Base-by-base conservation (phyloP, 2,888 invertebrate genomes). In the Hofmannophila pseudospretella region DNA sequence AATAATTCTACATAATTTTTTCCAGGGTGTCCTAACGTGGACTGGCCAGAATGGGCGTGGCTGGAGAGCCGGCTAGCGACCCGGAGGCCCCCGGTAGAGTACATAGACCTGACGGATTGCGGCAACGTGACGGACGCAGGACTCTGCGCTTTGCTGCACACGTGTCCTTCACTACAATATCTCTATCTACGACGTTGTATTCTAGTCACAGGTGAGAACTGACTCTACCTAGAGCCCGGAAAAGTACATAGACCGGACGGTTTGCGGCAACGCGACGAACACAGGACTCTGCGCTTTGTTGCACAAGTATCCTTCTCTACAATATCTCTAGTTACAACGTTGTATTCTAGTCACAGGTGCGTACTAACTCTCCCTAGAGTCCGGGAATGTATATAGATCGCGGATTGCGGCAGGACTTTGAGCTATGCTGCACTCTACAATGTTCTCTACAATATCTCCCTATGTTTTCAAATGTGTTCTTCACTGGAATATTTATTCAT, bases 81-180 rank as follows among this genome's bases (percentile, higher is more conserved):
- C 0, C 76, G 92, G 38, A 82, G 92, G 34, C 89, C 96, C 8
- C 90, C 94, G 29, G 88, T 97, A 29, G 96, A 96, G 69, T 95
- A 94, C 73, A 88, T 97, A 49, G 97, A 97, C 81, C 89, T 97
- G 55, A 96, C 96, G 3, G 97, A 97, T 75, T 97, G 97, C 66
- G 90, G 91, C 39, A 90, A 91, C 10, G 89, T 97, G 27, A 94
- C 95, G 44, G 97, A 97, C 72, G 90, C 92, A 14, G 96, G 96
- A 0, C 89, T 97, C 8, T 91, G 94, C 54, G 90, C 94, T 29
- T 91, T 96, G 34, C 93, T 97, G 7, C 91, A 94, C 47, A 95
- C 95, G 56, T 97, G 96, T 73, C 94, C 96, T 0, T 94, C 96
- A 53, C 87, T 97, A 44, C 92, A 93, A 51, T 96, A 94, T 77